Percentiles rank a stretch among this genome's conserved stretches.
These are phyloP conservation scores for Galemys pyrenaicus DNA, from an alignment of 2,113 vertebrate species.

Conservation along the genomic window DNA sequence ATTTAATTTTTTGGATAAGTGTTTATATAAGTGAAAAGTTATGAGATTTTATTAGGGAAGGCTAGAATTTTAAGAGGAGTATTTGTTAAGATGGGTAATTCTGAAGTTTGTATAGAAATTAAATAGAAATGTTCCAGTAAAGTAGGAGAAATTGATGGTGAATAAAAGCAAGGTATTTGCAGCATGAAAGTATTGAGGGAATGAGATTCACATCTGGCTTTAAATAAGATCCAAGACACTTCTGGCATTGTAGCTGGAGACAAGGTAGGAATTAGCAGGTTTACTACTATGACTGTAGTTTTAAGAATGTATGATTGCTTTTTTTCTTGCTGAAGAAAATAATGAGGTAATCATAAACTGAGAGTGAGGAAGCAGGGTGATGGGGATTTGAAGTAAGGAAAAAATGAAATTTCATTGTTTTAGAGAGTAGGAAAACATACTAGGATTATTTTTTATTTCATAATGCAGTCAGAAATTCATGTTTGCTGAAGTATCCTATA, in stretches of 20 bases:
- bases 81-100: not conserved
- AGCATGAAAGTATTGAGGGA: not conserved
- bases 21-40: not conserved
- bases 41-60: not conserved
- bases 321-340: constrained; percentile 18
- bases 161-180: not conserved
- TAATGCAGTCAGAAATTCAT: not conserved
- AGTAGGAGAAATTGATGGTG: not conserved
- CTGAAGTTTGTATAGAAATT: not conserved
- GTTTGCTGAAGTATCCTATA: not conserved
- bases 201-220: not conserved
- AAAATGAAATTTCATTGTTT: not conserved
- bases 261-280: not conserved
- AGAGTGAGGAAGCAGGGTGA: not conserved
- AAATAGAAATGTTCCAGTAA: not conserved
- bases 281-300: not conserved
- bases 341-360: not conserved
- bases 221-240: not conserved
- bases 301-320: not conserved
- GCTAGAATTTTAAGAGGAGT: not conserved
- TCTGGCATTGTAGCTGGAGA: not conserved
- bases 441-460: not conserved
- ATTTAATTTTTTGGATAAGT: not conserved
- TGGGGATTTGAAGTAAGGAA: not conserved
- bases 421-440: not conserved